Conservation (phyloP, 1,140 invertebrate species). For the Apis dorsata region DNA sequence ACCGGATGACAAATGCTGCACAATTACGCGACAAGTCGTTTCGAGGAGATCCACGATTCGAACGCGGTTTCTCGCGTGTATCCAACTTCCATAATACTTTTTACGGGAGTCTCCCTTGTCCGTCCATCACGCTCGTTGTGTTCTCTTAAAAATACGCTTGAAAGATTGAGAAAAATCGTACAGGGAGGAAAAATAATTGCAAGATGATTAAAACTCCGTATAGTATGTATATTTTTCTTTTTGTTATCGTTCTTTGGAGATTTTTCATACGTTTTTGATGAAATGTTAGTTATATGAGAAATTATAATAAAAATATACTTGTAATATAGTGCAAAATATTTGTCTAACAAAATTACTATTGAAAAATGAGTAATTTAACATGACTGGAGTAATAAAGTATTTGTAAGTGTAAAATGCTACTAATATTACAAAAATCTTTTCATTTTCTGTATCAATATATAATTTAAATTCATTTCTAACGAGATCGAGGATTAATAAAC, state of each 20-base stretch:
- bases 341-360: no score
- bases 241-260: neutral
- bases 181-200: neutral
- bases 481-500: no score
- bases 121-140: constrained; percentile 19
- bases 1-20: constrained; percentile 60
- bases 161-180: neutral
- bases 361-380: no score
- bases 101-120: neutral
- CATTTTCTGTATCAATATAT: no score
- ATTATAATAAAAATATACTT: no score
- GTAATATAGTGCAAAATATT: no score
- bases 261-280: no score
- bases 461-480: no score
- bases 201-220: neutral
- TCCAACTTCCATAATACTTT: constrained; percentile 3
- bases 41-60: constrained; percentile 46
- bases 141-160: constrained; percentile 11
- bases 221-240: neutral
- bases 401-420: no score
- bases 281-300: no score
- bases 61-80: constrained; percentile 34
- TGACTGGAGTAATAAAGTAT: no score
- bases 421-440: no score
- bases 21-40: constrained; percentile 65